Evolutionary conservation across 2,113 vertebrate genomes (phyloP).

Genomic region (Alethe castanea): DNA sequence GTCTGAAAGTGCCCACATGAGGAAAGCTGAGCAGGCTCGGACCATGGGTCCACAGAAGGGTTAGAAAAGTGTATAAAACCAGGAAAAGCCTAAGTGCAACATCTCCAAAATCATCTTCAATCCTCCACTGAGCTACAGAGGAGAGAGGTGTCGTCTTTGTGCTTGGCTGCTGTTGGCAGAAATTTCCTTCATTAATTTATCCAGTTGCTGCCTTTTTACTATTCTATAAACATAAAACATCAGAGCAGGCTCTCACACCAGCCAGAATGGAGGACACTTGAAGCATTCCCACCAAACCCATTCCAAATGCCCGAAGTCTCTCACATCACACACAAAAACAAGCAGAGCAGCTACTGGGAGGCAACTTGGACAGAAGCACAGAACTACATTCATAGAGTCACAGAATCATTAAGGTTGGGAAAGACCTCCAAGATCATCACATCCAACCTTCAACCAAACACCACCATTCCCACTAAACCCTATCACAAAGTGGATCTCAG

Average conservation of each 20-base stretch:
- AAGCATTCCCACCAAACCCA: not conserved
- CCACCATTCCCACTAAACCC: not conserved
- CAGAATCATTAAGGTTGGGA: not conserved
- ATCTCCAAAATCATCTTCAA: not conserved
- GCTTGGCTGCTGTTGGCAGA: not conserved
- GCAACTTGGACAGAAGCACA: not conserved
- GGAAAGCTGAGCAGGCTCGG: not conserved
- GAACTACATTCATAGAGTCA: not conserved
- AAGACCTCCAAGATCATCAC: not conserved
- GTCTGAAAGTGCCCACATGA: fast-evolving
- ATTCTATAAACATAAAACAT: not conserved
- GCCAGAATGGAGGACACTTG: not conserved
- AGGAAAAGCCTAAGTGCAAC: not conserved
- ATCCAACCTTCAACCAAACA: not conserved
- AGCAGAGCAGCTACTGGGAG: not conserved
- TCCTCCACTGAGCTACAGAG: not conserved
- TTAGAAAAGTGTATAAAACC: not conserved
- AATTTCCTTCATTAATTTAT: not conserved
- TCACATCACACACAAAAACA: not conserved
- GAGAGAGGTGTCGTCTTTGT: not conserved
- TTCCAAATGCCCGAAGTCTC: not conserved
- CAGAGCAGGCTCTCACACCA: not conserved
- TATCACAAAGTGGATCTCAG: fast-evolving
- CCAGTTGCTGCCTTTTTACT: not conserved
- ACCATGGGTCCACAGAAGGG: fast-evolving